phyloP scores from a whole-genome alignment of 2,797 vertebrate genomes.

The Mus caroli region DNA sequence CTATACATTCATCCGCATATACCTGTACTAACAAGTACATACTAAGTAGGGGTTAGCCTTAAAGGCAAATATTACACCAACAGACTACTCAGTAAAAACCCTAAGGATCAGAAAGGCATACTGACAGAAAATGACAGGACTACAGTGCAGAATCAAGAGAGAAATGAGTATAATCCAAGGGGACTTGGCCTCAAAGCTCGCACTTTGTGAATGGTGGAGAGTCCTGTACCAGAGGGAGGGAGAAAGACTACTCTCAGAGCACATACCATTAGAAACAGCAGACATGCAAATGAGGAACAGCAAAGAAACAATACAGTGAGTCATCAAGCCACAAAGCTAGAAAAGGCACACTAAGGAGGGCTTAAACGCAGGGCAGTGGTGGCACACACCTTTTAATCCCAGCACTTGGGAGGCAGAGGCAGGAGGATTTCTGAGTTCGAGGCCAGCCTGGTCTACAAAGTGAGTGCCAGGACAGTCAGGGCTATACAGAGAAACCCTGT shows the following conservation, averaged over 20 bases:
- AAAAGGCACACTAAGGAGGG: not conserved
- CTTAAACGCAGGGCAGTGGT: too few species aligned
- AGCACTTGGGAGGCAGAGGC: too few species aligned
- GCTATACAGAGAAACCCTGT: too few species aligned
- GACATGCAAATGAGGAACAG: not conserved
- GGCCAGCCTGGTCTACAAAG: too few species aligned
- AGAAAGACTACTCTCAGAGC: not conserved
- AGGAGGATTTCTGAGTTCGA: too few species aligned
- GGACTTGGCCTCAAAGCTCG: not conserved
- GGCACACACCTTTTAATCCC: too few species aligned
- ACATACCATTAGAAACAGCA: not conserved
- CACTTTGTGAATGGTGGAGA: not conserved
- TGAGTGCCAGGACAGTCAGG: too few species aligned
- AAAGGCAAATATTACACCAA: not conserved
- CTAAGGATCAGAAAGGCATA: not conserved
- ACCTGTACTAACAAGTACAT: not conserved
- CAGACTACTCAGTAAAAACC: not conserved
- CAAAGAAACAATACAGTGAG: not conserved
- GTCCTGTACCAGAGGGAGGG: not conserved
- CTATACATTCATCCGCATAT: not conserved
- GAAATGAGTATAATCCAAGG: not conserved
- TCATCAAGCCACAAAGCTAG: not conserved
- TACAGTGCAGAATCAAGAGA: not conserved
- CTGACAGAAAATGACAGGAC: not conserved
- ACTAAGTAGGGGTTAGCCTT: not conserved